These are phyloP conservation scores for Pararge aegeria DNA, from an alignment of 1,140 invertebrate species.

Conservation along the genomic window DNA sequence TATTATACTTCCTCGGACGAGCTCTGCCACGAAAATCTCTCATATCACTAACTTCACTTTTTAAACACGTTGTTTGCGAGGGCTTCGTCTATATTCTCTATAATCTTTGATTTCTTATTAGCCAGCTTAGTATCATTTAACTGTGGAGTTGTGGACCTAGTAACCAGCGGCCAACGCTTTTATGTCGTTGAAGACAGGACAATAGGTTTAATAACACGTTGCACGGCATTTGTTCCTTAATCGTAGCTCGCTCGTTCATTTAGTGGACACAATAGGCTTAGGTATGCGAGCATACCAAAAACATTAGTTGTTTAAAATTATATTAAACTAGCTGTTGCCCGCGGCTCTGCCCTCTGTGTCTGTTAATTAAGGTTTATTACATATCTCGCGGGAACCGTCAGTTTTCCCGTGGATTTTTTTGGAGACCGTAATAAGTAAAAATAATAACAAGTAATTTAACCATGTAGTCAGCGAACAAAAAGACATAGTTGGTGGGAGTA, in stretches of 20 bases:
- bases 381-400: too few relatives aligned
- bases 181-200: background rate
- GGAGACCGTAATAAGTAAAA: too few relatives aligned
- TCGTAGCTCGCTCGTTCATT: background rate
- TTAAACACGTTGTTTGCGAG: background rate
- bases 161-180: background rate
- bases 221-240: conserved; percentile 3
- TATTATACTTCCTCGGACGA: too few relatives aligned
- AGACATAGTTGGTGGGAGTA: too few relatives aligned
- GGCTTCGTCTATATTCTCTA: background rate
- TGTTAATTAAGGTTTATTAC: too few relatives aligned
- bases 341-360: too few relatives aligned
- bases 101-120: background rate
- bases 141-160: background rate
- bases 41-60: too few relatives aligned
- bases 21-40: too few relatives aligned
- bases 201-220: conserved; percentile 1
- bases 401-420: too few relatives aligned
- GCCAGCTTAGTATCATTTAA: background rate
- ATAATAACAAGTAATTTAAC: too few relatives aligned
- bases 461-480: too few relatives aligned
- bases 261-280: background rate
- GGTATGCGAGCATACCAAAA: background rate
- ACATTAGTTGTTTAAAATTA: background rate
- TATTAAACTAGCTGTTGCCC: too few relatives aligned